Percentiles rank a stretch among this genome's conserved stretches.
These are phyloP conservation scores for Pedionomus torquatus DNA, from an alignment of 2,113 vertebrate species.

Conservation along the genomic window DNA sequence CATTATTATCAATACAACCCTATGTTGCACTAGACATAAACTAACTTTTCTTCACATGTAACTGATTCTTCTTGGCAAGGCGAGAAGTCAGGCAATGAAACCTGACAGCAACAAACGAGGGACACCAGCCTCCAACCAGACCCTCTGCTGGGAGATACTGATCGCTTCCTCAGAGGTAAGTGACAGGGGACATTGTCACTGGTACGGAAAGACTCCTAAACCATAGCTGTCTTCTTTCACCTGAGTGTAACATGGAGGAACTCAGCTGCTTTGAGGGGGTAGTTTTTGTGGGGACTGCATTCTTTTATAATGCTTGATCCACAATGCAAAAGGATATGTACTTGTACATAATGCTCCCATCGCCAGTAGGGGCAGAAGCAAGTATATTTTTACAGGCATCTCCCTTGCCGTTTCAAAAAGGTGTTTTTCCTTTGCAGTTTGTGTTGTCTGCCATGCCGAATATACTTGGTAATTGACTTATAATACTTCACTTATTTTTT, in stretches of 20 bases:
- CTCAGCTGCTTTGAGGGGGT: background rate
- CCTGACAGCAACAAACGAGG: background rate
- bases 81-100: background rate
- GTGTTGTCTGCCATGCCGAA: background rate
- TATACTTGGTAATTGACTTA: background rate
- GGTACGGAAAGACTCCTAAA: background rate
- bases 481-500: constrained; percentile 1
- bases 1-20: background rate
- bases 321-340: background rate
- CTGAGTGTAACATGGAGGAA: background rate
- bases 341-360: background rate
- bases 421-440: background rate
- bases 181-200: background rate
- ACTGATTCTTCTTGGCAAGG: background rate
- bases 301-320: background rate
- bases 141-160: background rate
- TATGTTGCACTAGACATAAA: background rate
- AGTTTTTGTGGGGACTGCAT: background rate
- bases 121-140: background rate
- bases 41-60: background rate
- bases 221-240: background rate
- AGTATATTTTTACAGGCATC: background rate
- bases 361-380: background rate
- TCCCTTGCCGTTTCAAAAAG: background rate
- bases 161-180: background rate